Percentiles rank a stretch among this genome's conserved stretches.
phyloP scores from a whole-genome alignment of 2,888 invertebrate genomes.

The Acanthopleura granulata region DNA sequence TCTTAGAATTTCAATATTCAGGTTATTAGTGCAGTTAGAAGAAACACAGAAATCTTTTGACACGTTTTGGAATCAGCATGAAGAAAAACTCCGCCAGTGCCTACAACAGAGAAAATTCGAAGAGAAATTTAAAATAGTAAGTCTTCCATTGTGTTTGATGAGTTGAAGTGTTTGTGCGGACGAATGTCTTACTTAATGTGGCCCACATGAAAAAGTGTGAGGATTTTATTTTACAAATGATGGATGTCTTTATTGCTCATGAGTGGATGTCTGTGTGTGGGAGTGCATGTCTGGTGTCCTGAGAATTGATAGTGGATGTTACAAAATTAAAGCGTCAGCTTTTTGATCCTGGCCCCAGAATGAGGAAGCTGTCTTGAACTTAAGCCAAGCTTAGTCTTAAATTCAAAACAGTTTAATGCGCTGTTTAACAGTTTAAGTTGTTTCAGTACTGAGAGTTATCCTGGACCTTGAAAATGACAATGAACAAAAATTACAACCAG shows the following conservation, averaged over 20 bases:
- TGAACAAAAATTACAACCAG: too few relatives aligned
- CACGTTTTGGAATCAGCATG: constrained; percentile 94
- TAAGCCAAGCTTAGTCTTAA: too few relatives aligned
- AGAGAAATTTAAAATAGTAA: constrained; percentile 90
- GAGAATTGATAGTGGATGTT: too few relatives aligned
- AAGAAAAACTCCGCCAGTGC: constrained; percentile 86
- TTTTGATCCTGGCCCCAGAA: too few relatives aligned
- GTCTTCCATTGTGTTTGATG: constrained; percentile 25
- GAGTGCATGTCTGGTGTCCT: too few relatives aligned
- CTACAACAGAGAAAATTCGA: constrained; percentile 92
- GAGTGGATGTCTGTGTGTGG: not conserved
- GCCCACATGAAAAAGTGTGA: not conserved
- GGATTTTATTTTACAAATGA: not conserved
- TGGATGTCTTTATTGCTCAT: not conserved
- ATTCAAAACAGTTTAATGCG: too few relatives aligned
- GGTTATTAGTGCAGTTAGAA: constrained; percentile 91
- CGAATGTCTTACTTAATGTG: not conserved
- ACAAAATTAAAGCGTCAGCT: too few relatives aligned
- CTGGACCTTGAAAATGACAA: too few relatives aligned
- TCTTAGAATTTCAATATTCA: constrained; percentile 69
- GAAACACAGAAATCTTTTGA: constrained; percentile 95
- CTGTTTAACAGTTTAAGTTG: too few relatives aligned
- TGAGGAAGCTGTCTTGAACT: too few relatives aligned
- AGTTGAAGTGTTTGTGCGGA: too few relatives aligned
- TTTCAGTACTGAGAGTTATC: too few relatives aligned